Evolutionary conservation across 2,113 vertebrate species (phyloP), one percentile per base, ranked within the genome.

Genomic region (Corvus hawaiiensis): DNA sequence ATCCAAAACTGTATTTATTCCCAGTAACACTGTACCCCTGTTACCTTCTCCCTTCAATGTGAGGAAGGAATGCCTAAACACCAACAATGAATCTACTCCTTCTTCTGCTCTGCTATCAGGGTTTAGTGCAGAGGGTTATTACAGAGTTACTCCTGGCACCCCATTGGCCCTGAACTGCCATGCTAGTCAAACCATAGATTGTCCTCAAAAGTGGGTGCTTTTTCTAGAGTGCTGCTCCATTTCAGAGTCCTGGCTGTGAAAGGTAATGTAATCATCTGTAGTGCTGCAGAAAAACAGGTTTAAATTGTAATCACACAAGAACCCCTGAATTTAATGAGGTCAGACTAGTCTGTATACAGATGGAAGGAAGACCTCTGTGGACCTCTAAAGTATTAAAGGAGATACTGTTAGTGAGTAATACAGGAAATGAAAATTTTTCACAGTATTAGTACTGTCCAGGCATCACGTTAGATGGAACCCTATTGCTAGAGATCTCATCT

Each of bases 191-290:
- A 48, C 30, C 5, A 6, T 23, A 75, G 56, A 74, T 76, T 76
- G 62, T 55, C 48, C 54, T 44, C 59, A 83, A 82, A 94, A 58
- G 11, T 18, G 37, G 56, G 87, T 66, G 35, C 92, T 95, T 49
- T 49, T 49, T 93, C 49, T 61, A 33, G 54, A 79, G 37, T 33
- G 66, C 14, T 82, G 16, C 46, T 82, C 76, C 33, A 7, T 92
- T 93, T 90, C 54, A 49, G 48, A 87, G 19, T 24, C 16, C 69
- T 82, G 73, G 9, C 51, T 94, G 44, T 32, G 52, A 89, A 51
- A 81, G 48, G 75, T 68, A 94, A 84, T 84, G 44, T n/a, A 87
- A 83, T 92, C 61, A 84, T 81, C 44, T 62, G 20, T 68, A 89
- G n/a, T 59, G 46, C 58, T 79, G 54, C 44, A 82, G 73, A 84